Base-by-base conservation (phyloP, 2,797 vertebrate species). In the Dipus sagitta region DNA sequence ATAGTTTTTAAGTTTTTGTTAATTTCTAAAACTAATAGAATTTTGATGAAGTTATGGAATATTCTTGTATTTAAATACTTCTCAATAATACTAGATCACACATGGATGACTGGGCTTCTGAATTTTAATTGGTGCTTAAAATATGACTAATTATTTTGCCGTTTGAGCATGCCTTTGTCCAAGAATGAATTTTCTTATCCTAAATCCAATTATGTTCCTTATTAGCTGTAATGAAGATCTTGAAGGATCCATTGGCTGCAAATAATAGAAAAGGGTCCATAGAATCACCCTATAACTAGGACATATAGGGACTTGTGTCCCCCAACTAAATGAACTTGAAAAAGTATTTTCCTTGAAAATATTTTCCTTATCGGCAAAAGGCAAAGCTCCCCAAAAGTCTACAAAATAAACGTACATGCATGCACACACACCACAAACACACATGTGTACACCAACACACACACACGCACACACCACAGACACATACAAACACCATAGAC, bases 1-100 rank as follows among this genome's bases (percentile, higher is more conserved):
- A 64, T 60, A 23, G 85, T 82, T 92, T 93, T 92, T 88, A 32
- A 62, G 70, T 65, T 89, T 91, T 91, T 86, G 24, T 86, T 88
- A 68, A 54, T 84, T 91, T 93, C 26, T 87, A 64, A 78, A 68
- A 91, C n/a, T 87, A 77, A 81, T 88, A 18, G 9, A 88, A 95
- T 91, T 92, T 91, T 47, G 38, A 71, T 15, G 74, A 62, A 87
- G 86, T 34, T 47, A 64, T 68, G 62, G 32, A 87, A 75, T 78
- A 3, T 14, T 74, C 17, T 87, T 58, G 74, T 70, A 72, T 90
- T 94, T 87, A 58, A 77, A 71, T 96, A 76, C 12, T 90, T 96
- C 38, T 87, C 26, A 32, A 23, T 28, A 34, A 79, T 13, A 79
- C 3, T 5, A 76, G 82, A 68, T 89, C 52, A 58, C 30, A 77